Evolutionary conservation across 2,797 vertebrate species (phyloP).

Genomic region (Muraenolepis orangiensis): DNA sequence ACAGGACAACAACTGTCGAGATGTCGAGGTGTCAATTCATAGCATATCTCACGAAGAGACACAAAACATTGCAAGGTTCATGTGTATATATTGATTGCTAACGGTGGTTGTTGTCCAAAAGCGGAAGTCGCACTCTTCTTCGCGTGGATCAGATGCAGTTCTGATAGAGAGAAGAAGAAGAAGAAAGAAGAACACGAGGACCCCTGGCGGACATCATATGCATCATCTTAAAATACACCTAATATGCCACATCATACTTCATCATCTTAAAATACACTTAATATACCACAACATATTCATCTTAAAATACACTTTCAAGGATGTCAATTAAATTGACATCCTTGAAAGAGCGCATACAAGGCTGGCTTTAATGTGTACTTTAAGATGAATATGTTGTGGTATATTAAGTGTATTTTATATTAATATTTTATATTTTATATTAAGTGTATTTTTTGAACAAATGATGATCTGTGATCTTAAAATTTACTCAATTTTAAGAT

Average conservation of each 20-base stretch:
- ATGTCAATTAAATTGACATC: too few relatives aligned
- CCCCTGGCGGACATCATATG: not conserved
- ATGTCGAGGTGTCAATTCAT: not conserved
- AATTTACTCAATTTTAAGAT: too few relatives aligned
- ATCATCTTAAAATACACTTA: not conserved
- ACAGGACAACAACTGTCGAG: not conserved
- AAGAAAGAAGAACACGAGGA: not conserved
- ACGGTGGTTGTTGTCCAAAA: not conserved
- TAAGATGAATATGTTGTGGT: not conserved
- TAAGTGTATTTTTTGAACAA: too few relatives aligned
- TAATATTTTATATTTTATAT: too few relatives aligned
- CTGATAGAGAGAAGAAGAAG: not conserved
- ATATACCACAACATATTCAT: not conserved
- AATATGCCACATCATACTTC: not conserved
- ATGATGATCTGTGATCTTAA: too few relatives aligned
- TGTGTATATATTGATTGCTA: not conserved
- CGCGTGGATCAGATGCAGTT: not conserved
- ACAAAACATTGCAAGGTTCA: not conserved
- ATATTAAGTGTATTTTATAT: too few relatives aligned
- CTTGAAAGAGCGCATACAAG: too few relatives aligned
- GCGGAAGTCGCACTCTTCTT: constrained; percentile 44
- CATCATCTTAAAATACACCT: not conserved
- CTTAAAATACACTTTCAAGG: not conserved
- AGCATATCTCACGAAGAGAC: not conserved
- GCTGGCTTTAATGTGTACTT: too few relatives aligned